Conservation (phyloP, 2,797 vertebrate species). For the Sebastiscus albofasciatus region DNA sequence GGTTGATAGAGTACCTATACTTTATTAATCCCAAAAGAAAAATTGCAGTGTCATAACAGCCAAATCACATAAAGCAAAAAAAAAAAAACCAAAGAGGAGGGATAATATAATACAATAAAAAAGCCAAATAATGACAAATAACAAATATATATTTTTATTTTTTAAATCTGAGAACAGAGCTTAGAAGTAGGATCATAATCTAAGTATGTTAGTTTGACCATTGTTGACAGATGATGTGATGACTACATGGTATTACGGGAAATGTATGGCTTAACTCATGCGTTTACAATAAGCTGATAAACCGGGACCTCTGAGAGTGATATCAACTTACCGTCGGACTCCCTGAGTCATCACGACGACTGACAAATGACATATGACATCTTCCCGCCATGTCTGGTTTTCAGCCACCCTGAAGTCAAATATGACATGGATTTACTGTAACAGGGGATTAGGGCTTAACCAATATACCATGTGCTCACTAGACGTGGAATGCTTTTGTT, state of each 20-base stretch:
- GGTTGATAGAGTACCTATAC: not conserved
- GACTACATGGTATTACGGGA: not conserved
- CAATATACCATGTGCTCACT: slow-evolving; percentile 42
- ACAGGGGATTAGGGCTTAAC: slow-evolving; percentile 54
- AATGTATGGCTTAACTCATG: not conserved
- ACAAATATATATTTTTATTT: not conserved
- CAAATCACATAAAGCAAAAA: not conserved
- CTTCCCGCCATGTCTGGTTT: slow-evolving; percentile 37
- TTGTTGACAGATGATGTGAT: not conserved
- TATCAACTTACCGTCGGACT: not conserved
- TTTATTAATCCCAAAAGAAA: not conserved
- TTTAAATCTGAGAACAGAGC: not conserved
- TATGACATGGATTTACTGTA: slow-evolving; percentile 67
- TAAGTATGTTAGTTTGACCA: not conserved
- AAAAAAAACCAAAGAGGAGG: no score
- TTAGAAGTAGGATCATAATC: not conserved
- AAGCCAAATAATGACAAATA: no score
- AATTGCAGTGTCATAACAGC: not conserved
- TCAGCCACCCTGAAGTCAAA: slow-evolving; percentile 48
- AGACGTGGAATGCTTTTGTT: slow-evolving; percentile 55
- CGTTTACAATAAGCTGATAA: not conserved
- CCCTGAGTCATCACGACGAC: slow-evolving; percentile 42
- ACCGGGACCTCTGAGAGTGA: not conserved
- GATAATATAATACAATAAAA: not conserved
- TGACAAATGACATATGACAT: slow-evolving; percentile 45